phyloP scores from a whole-genome alignment of 2,113 vertebrate genomes.

The Channa maculata region DNA sequence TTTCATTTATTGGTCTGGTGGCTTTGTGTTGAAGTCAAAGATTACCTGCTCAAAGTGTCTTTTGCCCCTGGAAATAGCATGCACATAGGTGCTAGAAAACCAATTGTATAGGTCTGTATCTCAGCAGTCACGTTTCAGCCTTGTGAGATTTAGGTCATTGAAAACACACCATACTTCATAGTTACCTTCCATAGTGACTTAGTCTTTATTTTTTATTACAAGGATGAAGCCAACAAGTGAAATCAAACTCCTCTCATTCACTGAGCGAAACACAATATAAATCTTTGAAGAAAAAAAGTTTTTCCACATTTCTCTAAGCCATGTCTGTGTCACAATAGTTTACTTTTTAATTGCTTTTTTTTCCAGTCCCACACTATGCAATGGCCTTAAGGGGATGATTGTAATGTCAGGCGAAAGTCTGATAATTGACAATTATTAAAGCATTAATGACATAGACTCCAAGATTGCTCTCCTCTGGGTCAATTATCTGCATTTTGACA shows the following conservation, averaged over 20 bases:
- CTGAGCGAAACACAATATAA: conserved; percentile 3
- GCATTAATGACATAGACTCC: conserved; percentile 57
- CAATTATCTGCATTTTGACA: conserved; percentile 67
- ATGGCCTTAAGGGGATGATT: conserved; percentile 45
- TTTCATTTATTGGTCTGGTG: conserved; percentile 17
- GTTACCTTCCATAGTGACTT: conserved; percentile 10
- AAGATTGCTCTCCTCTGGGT: conserved; percentile 65
- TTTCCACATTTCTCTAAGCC: conserved; percentile 25
- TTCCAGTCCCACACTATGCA: conserved; percentile 19
- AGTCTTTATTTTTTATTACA: conserved; percentile 19
- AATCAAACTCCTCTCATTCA: conserved; percentile 28
- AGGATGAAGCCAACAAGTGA: conserved; percentile 53
- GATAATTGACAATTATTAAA: conserved; percentile 74
- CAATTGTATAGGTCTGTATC: conserved; percentile 45
- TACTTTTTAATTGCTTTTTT: conserved; percentile 73
- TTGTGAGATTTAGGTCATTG: conserved; percentile 51
- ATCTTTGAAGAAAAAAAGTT: conserved; percentile 16
- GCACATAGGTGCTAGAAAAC: conserved; percentile 22
- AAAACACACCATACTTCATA: conserved; percentile 30
- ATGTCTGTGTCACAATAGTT: conserved; percentile 50
- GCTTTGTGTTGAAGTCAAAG: conserved; percentile 30
- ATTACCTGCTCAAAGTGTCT: conserved; percentile 51
- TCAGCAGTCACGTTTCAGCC: conserved; percentile 37
- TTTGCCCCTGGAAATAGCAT: conserved; percentile 55
- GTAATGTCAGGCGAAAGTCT: conserved; percentile 45